Evolutionary conservation across 2,113 vertebrate species (phyloP).

Genomic region (Nannospalax galili): DNA sequence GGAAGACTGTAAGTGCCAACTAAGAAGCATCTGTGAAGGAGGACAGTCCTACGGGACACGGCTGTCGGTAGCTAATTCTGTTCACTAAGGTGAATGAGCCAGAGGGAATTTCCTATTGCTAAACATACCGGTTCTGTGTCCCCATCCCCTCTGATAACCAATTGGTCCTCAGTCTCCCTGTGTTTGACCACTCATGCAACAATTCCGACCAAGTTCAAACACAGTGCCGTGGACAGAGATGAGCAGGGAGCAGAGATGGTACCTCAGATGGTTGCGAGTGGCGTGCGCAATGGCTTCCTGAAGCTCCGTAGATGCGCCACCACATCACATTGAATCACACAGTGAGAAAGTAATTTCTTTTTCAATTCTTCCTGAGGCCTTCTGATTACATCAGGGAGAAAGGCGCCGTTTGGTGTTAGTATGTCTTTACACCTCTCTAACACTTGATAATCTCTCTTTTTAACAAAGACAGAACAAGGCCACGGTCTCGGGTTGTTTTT

Average conservation of each 20-base stretch:
- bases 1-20: neutral
- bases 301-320: neutral
- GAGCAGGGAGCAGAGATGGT: neutral
- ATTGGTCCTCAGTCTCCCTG: neutral
- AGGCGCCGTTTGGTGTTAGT: constrained; percentile 75
- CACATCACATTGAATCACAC: constrained; percentile 75
- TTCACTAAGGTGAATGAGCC: neutral
- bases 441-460: constrained; percentile 81
- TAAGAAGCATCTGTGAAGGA: neutral
- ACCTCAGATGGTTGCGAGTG: neutral
- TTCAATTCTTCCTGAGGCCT: constrained; percentile 78
- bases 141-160: neutral
- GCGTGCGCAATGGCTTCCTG: constrained; percentile 35
- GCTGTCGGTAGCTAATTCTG: neutral
- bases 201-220: constrained; percentile 47
- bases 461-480: constrained; percentile 78
- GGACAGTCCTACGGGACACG: neutral
- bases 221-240: neutral
- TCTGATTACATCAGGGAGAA: constrained; percentile 81
- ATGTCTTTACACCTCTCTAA: constrained; percentile 79
- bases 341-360: constrained; percentile 83
- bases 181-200: neutral
- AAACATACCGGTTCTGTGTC: neutral
- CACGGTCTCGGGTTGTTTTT: constrained; percentile 53
- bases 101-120: neutral